phyloP scores from a whole-genome alignment of 2,797 vertebrate genomes.

The Typhlichthys eigenmanni region DNA sequence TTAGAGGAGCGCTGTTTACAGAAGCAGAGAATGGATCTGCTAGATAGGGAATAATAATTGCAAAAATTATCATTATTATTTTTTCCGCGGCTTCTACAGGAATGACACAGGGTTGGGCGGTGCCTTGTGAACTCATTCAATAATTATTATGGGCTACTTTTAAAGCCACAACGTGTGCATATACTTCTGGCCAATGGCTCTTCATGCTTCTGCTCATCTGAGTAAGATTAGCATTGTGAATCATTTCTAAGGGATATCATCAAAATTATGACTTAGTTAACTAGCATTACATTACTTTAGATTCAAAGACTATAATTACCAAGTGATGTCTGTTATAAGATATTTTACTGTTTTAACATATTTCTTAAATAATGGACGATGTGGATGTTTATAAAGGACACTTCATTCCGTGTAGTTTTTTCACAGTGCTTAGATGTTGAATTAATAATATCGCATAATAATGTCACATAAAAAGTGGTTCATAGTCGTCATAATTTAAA shows the following conservation, averaged over 20 bases:
- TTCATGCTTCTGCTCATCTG: constrained; percentile 35
- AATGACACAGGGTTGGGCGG: constrained; percentile 59
- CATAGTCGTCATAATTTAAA: too few species aligned
- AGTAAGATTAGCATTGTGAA: constrained; percentile 16
- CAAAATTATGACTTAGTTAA: background rate
- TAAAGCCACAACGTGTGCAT: constrained; percentile 45
- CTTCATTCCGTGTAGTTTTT: too few species aligned
- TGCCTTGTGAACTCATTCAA: constrained; percentile 62
- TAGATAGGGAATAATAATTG: constrained; percentile 79
- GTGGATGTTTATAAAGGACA: too few species aligned
- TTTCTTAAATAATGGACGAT: too few species aligned
- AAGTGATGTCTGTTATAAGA: too few species aligned
- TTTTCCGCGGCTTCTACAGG: constrained; percentile 65
- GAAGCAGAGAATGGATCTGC: constrained; percentile 77
- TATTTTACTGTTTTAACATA: too few species aligned
- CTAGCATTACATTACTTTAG: background rate
- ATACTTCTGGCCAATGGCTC: constrained; percentile 40
- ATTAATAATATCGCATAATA: too few species aligned
- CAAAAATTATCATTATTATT: constrained; percentile 78
- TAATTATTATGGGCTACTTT: constrained; percentile 51
- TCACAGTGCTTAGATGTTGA: too few species aligned
- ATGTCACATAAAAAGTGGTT: too few species aligned
- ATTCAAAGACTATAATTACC: too few species aligned
- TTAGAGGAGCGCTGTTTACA: constrained; percentile 79
- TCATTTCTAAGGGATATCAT: constrained; percentile 5